These are phyloP conservation scores for Indicator maculatus DNA, from an alignment of 2,113 vertebrate genomes.

Conservation along the genomic window DNA sequence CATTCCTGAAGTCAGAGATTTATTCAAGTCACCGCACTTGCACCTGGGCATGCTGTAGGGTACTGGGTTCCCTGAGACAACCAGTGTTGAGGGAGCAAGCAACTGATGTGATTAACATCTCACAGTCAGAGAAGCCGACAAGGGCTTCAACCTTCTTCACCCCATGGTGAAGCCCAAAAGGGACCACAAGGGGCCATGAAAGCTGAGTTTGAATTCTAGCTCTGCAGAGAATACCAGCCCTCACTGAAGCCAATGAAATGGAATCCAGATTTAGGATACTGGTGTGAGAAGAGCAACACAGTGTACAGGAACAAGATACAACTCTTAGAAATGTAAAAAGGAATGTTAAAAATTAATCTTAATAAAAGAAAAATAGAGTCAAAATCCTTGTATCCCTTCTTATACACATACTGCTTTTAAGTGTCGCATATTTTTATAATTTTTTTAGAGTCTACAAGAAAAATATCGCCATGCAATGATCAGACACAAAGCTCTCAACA, in stretches of 20 bases:
- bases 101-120: background rate
- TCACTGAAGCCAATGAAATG: accelerated
- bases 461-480: background rate
- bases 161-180: background rate
- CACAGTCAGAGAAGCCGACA: background rate
- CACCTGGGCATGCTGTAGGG: background rate
- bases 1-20: background rate
- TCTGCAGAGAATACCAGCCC: background rate
- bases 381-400: background rate
- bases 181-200: background rate
- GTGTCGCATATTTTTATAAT: background rate
- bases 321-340: background rate
- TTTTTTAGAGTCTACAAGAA: background rate
- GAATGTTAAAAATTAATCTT: background rate
- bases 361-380: background rate
- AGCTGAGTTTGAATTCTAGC: background rate
- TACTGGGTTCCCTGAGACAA: background rate
- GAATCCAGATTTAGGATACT: background rate
- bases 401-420: background rate
- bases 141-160: too few species aligned
- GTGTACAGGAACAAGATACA: background rate
- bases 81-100: background rate
- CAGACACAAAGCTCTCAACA: background rate
- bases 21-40: background rate
- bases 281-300: background rate